phyloP scores from a whole-genome alignment of 2,888 invertebrate genomes.

The Entomobrya proxima region DNA sequence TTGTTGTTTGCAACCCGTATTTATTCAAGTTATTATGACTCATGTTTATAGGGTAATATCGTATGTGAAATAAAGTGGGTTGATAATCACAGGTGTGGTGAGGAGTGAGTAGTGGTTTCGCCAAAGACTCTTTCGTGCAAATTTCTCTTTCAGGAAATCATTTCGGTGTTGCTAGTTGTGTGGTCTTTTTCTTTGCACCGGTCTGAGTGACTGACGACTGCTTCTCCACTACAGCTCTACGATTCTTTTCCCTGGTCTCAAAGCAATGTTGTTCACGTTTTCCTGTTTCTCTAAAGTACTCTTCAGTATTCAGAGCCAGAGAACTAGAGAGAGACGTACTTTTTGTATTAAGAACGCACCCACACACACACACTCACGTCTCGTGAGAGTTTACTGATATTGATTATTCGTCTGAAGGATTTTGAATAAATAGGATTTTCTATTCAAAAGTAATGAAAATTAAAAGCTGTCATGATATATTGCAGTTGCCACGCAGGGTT shows the following conservation, averaged over 20 bases:
- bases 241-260: too few relatives aligned
- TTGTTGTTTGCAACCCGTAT: slow-evolving; percentile 39
- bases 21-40: slow-evolving; percentile 43
- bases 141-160: slow-evolving; percentile 55
- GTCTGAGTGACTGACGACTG: background rate
- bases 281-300: background rate
- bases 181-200: slow-evolving; percentile 36
- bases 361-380: background rate
- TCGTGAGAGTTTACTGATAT: slow-evolving; percentile 6
- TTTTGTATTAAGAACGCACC: background rate
- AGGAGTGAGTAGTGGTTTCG: slow-evolving; percentile 9
- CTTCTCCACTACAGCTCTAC: background rate
- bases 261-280: background rate
- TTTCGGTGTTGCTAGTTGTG: slow-evolving; percentile 58
- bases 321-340: background rate
- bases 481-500: background rate
- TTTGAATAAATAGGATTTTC: slow-evolving; percentile 27
- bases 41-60: too few relatives aligned
- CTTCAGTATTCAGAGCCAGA: too few relatives aligned
- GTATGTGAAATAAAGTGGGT: slow-evolving; percentile 35
- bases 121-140: slow-evolving; percentile 54
- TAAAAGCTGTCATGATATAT: slow-evolving; percentile 22
- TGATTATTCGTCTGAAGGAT: background rate
- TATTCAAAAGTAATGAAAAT: slow-evolving; percentile 19
- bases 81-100: slow-evolving; percentile 49